Conservation (phyloP, 2,888 invertebrate genomes). For the Falcaria lacertinaria region DNA sequence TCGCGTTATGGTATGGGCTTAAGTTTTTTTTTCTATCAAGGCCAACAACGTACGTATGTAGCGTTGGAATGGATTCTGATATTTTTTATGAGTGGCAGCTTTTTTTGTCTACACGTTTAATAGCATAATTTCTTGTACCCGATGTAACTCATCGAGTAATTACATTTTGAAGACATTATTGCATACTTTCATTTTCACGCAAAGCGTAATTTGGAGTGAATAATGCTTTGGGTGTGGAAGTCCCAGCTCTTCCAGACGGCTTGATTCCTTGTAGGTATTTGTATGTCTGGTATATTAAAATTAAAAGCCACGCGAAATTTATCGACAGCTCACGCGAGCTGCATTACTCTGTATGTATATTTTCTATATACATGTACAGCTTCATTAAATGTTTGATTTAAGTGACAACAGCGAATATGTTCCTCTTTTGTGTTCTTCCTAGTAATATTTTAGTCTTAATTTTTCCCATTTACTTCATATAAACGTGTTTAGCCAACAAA, state of each 20-base stretch:
- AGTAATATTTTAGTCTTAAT: not conserved
- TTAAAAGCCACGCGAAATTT: constrained; percentile 17
- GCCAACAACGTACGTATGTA: constrained; percentile 41
- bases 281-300: constrained; percentile 11
- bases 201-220: constrained; percentile 9
- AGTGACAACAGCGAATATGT: not conserved
- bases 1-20: constrained; percentile 49
- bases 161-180: no score
- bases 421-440: not conserved
- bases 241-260: constrained; percentile 9
- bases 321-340: constrained; percentile 2
- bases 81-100: constrained; percentile 21
- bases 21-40: constrained; percentile 58
- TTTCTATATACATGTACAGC: no score
- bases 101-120: constrained; percentile 17
- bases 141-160: not conserved
- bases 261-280: constrained; percentile 9
- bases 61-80: constrained; percentile 23
- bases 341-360: no score
- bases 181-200: not conserved
- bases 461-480: constrained; percentile 8
- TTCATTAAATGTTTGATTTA: not conserved
- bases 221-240: constrained; percentile 11
- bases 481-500: constrained; percentile 17
- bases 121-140: not conserved